Evolutionary conservation across 2,797 vertebrate species (phyloP).

Genomic region (Steatocranus sp.): DNA sequence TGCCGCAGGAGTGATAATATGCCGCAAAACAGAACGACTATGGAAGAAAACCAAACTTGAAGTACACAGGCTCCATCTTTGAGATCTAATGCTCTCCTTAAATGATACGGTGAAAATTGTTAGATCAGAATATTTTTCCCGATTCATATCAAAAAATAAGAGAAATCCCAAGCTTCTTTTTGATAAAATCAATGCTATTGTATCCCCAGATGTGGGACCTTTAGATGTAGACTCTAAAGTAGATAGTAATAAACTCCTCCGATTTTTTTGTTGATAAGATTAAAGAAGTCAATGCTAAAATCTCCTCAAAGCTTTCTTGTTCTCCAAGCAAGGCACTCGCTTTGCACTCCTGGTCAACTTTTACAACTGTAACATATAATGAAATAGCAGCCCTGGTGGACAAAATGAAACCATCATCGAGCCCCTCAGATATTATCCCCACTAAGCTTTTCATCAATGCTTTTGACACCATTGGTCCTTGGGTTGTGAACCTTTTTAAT

Average conservation of each 20-base stretch:
- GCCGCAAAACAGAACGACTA: fast-evolving
- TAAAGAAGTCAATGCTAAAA: no score
- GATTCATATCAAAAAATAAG: fast-evolving
- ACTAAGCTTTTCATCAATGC: fast-evolving
- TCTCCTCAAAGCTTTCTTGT: not conserved
- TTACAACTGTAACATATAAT: not conserved
- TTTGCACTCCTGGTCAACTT: no score
- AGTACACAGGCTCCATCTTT: fast-evolving
- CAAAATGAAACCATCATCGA: not conserved
- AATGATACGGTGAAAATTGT: fast-evolving
- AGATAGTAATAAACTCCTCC: not conserved
- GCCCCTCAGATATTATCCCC: not conserved
- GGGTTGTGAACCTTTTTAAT: not conserved
- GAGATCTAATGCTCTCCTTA: not conserved
- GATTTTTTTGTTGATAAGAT: fast-evolving
- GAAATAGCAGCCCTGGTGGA: not conserved
- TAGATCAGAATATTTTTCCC: fast-evolving
- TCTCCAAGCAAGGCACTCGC: fast-evolving
- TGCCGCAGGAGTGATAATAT: not conserved
- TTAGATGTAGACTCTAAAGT: not conserved
- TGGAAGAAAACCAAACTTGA: not conserved
- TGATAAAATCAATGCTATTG: not conserved
- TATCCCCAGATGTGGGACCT: fast-evolving
- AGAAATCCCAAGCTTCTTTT: not conserved
- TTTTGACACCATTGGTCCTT: fast-evolving